Conservation (phyloP, 2,113 vertebrate genomes). For the Oreochromis aureus region DNA sequence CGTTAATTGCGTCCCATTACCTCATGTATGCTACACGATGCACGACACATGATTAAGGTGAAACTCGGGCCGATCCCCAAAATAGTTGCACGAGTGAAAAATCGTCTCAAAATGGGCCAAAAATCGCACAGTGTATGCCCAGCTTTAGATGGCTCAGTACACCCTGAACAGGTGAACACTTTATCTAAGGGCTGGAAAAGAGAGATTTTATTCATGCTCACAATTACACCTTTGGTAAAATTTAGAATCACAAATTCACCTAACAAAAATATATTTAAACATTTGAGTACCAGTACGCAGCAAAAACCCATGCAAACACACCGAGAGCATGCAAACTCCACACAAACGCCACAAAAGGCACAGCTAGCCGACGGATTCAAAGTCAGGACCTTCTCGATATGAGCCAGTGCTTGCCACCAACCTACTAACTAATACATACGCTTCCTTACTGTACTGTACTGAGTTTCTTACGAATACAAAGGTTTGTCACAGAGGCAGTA, state of each 20-base stretch:
- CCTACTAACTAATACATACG: neutral
- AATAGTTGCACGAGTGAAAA: accelerated
- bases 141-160: neutral
- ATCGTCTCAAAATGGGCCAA: neutral
- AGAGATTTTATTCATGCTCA: neutral
- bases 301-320: neutral
- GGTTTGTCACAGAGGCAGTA: neutral
- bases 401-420: neutral
- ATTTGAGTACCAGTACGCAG: neutral
- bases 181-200: neutral
- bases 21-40: neutral
- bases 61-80: neutral
- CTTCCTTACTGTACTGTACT: too few relatives aligned
- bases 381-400: neutral
- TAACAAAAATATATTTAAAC: neutral
- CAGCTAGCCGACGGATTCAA: neutral
- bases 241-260: neutral
- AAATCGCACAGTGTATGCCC: neutral
- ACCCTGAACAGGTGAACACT: neutral
- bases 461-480: neutral
- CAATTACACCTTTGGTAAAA: neutral
- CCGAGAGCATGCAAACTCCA: neutral
- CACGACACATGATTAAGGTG: accelerated
- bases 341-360: neutral
- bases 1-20: accelerated